Evolutionary conservation across 2,113 vertebrate species (phyloP), one percentile per base, ranked within the genome.

Genomic region (Poeciliopsis prolifica): DNA sequence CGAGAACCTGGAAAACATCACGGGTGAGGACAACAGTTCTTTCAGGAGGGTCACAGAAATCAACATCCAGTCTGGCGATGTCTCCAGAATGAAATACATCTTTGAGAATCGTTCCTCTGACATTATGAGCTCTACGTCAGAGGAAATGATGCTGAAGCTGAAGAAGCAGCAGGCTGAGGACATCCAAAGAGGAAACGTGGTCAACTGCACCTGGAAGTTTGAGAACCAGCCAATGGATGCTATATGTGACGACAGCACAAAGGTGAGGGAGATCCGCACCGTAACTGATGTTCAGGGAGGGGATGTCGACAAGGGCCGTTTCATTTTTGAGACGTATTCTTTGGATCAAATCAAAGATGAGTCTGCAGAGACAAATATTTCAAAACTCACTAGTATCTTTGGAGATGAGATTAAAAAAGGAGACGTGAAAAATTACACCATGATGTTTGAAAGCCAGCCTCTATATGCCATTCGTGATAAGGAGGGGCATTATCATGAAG

Each of bases 381-480:
- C 87, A 19, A 93, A 92, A 63, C 78, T 94, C 54, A 89, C 94
- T 60, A 93, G 89, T 66, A 89, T 92, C 58, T 91, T 87, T 48
- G 80, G 93, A 74, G 92, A 95, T 28, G 94, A 97, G 64, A 88
- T 88, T 35, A 94, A 95, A 61, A 96, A 90, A 35, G 96, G 96
- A 61, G 92, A 98, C 17, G 96, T 97, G 22, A 97, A 96, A 89
- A 97, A 95, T 80, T 98, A 97, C 83, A 96, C 94, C 54, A 96
- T 97, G 96, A 95, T 97, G 88, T 97, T 98, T 92, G 97, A 98
- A 93, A 95, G 94, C 14, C 95, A 96, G 79, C 96, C 97, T 0
- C 94, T 98, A 3, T 97, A 97, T 77, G 97, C 97, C 65, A 97
- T 98, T 72, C 79, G 91, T 77, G 97, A 98, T 91, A 94, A 93